Evolutionary conservation across 1,140 invertebrate species (phyloP).

Genomic region (Drosophila prosaltans): DNA sequence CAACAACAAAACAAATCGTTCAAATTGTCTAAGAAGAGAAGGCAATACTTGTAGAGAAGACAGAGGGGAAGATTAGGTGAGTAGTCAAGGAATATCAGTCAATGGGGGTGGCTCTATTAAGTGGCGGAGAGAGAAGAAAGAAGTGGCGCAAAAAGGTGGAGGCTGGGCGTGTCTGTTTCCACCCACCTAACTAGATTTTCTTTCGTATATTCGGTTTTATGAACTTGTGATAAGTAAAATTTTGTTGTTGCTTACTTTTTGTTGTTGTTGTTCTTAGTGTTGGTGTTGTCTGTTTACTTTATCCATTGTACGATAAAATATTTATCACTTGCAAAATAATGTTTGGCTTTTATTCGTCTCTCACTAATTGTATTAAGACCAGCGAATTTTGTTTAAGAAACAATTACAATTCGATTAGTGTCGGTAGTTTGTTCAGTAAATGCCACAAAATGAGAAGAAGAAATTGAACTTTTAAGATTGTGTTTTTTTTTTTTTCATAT

Average conservation of each 20-base stretch:
- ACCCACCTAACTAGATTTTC: constrained; percentile 17
- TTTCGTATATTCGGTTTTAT: constrained; percentile 13
- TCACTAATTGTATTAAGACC: constrained; percentile 9
- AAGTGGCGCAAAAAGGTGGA: neutral
- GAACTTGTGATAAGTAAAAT: constrained; percentile 21
- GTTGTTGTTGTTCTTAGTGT: neutral
- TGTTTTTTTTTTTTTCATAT: neutral
- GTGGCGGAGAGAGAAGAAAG: neutral
- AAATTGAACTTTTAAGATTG: neutral
- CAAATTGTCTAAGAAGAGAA: constrained; percentile 3
- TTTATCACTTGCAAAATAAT: constrained; percentile 10
- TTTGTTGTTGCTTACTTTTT: constrained; percentile 3
- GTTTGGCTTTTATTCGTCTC: constrained; percentile 3
- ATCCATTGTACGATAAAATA: constrained; percentile 10
- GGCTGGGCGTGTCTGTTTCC: constrained; percentile 15
- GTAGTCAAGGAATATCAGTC: neutral
- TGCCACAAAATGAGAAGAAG: neutral
- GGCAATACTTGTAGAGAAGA: neutral
- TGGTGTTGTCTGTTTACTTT: constrained; percentile 4
- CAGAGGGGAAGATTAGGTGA: neutral
- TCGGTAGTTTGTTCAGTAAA: constrained; percentile 1
- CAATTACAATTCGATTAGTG: constrained; percentile 8
- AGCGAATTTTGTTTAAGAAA: constrained; percentile 1
- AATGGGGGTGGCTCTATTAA: neutral
- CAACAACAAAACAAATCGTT: constrained; percentile 11